These are phyloP conservation scores for Chionoecetes opilio DNA, from an alignment of 1,140 invertebrate genomes.

Conservation along the genomic window DNA sequence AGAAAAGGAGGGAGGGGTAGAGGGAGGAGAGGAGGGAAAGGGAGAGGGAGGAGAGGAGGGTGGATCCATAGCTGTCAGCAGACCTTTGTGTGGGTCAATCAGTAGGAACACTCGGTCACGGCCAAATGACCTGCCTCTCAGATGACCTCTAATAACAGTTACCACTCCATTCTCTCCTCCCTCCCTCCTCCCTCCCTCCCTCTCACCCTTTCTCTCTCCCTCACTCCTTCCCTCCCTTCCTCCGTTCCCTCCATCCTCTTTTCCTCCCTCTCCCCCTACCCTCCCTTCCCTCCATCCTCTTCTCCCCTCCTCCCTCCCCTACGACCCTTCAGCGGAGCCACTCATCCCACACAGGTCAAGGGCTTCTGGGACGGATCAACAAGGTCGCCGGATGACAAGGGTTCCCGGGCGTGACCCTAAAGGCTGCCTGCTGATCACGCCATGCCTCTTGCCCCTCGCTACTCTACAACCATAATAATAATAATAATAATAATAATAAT, in stretches of 20 bases:
- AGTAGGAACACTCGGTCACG: background rate
- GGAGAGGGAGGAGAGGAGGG: background rate
- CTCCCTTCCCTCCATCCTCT: no score
- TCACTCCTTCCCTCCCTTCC: no score
- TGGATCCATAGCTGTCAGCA: background rate
- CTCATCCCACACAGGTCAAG: background rate
- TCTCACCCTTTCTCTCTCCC: no score
- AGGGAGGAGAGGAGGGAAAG: background rate
- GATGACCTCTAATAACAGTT: conserved; percentile 13
- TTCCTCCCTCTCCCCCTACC: no score
- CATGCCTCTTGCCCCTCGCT: background rate
- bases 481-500: no score
- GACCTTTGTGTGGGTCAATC: background rate
- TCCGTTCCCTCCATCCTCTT: no score
- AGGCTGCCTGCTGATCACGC: background rate
- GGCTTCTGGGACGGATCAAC: background rate
- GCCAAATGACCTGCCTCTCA: background rate
- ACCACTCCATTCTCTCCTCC: no score
- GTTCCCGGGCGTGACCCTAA: background rate
- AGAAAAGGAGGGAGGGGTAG: no score
- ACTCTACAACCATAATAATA: no score
- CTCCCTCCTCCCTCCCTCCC: no score
- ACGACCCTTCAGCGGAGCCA: background rate
- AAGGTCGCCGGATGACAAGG: background rate
- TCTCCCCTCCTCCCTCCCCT: background rate